Percentiles rank a stretch among this genome's conserved stretches.
phyloP scores from a whole-genome alignment of 2,888 invertebrate species.

The Deilephila porcellus region DNA sequence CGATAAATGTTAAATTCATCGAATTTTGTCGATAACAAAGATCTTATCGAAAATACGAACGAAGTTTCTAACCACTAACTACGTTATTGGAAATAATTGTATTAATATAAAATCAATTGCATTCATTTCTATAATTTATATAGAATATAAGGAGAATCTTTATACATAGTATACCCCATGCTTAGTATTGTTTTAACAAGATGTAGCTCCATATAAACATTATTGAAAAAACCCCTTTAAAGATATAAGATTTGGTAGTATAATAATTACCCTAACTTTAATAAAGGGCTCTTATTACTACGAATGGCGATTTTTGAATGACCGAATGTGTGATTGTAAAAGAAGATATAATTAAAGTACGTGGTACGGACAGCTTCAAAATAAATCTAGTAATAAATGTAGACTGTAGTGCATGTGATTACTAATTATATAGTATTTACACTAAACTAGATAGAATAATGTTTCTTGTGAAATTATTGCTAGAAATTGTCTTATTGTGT shows the following conservation, averaged over 20 bases:
- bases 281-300: not conserved
- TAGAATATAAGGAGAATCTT: not conserved
- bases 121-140: not conserved
- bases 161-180: not conserved
- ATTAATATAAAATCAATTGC: not conserved
- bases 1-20: not conserved
- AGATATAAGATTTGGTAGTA: not conserved
- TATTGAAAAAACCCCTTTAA: not conserved
- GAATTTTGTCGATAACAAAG: not conserved
- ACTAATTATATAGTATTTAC: conserved; percentile 33
- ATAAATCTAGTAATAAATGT: conserved; percentile 24
- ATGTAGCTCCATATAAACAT: not conserved
- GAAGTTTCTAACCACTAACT: conserved; percentile 1
- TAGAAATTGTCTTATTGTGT: conserved; percentile 33
- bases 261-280: not conserved
- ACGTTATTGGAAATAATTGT: not conserved
- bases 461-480: conserved; percentile 44
- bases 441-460: conserved; percentile 45
- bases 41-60: conserved; percentile 3
- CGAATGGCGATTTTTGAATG: not conserved
- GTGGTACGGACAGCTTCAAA: conserved; percentile 23
- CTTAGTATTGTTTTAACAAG: not conserved
- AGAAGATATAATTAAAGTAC: not conserved
- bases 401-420: conserved; percentile 32
- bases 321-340: not conserved